Evolutionary conservation across 2,113 vertebrate species (phyloP), one percentile per base, ranked within the genome.

Genomic region (Xenopus borealis): DNA sequence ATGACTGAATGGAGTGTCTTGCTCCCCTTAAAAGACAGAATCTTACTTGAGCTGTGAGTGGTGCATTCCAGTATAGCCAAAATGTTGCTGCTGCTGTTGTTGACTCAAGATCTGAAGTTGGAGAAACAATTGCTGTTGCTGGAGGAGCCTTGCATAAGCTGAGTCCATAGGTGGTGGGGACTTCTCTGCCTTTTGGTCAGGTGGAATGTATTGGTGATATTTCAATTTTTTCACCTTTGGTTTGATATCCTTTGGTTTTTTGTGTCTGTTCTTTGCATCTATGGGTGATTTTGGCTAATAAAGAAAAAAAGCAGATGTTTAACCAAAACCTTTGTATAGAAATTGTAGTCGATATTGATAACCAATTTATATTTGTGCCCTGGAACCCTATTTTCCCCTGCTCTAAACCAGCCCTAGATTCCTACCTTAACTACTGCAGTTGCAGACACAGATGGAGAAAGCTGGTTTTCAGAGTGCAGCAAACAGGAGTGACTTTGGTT

Each of bases 161-260:
- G 97, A 96, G 83, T 99, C 97, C 97, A 99, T 99, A 79, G 96
- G 95, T 0, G 97, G 96, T 27, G 96, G 95, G 2, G 95, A 98
- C 82, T 95, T 97, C 86, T 99, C 97, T 0, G 92, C 93, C 83
- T 99, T 99, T 90, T 99, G 97, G 85, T 99, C 97, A 0, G 97
- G 97, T 16, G 97, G 97, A 81, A 99, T 98, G 85, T 99, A 99
- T 87, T 99, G 97, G 81, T 99, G 97, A 78, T 99, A 99, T 76
- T 99, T 99, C n/a, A 99, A 93, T 83, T 99, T 99, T 88, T 96
- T 98, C 83, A 99, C 96, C 81, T 99, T 99, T 0, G 97, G 97
- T 82, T 98, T 99, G 83, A 95, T 91, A 81, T 99, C 97, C 85
- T 99, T 99, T 80, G 95, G 95, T 80, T 99, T 99, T 84, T 99